Evolutionary conservation across 2,888 invertebrate genomes (phyloP).

Genomic region (Clusia tigrina): DNA sequence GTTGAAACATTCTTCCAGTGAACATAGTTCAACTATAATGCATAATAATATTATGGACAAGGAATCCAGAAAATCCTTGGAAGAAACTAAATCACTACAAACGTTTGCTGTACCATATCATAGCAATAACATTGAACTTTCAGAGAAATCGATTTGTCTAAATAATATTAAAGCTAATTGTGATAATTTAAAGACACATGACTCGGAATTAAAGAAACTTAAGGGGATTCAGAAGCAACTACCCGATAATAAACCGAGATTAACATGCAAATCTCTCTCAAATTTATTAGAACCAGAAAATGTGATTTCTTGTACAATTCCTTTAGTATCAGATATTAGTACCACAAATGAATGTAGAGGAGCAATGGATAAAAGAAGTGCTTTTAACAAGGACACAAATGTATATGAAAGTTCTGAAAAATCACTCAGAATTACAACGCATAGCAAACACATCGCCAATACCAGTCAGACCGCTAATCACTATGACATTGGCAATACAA

Average conservation of each 20-base stretch:
- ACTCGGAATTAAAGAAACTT: constrained; percentile 32
- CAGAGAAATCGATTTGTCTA: background rate
- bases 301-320: constrained; percentile 32
- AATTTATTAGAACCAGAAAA: constrained; percentile 69
- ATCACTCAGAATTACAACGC: constrained; percentile 21
- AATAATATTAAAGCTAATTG: constrained; percentile 14
- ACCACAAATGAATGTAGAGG: background rate
- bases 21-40: constrained; percentile 12
- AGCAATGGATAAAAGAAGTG: too few species aligned
- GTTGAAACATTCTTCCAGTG: constrained; percentile 8
- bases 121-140: background rate
- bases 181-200: constrained; percentile 20
- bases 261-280: constrained; percentile 71
- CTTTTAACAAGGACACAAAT: constrained; percentile 40
- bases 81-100: background rate
- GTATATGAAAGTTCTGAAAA: constrained; percentile 23
- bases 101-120: background rate
- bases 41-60: constrained; percentile 12
- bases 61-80: constrained; percentile 5
- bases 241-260: constrained; percentile 68
- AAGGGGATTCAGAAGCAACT: constrained; percentile 61
- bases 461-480: too few species aligned
- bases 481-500: background rate
- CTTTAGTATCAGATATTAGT: constrained; percentile 39
- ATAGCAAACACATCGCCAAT: background rate